Conservation (phyloP, 2,113 vertebrate species). For the Lepus americanus region DNA sequence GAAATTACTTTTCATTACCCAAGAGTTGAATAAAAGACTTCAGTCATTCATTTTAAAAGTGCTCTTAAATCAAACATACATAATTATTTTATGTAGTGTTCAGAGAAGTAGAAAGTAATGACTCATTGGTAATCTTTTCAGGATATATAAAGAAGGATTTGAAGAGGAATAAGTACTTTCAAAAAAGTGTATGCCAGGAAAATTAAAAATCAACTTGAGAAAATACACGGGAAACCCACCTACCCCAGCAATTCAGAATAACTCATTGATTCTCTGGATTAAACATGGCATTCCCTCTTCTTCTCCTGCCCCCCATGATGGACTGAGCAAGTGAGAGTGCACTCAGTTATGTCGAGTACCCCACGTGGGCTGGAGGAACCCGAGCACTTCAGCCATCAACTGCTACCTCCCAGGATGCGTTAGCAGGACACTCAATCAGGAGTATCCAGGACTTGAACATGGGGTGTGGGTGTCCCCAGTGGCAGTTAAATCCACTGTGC, state of each 20-base stretch:
- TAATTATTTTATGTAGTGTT: slow-evolving; percentile 53
- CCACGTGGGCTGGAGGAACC: too few species aligned
- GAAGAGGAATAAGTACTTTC: not conserved
- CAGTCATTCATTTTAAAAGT: not conserved
- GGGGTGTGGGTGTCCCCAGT: too few species aligned
- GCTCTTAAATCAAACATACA: slow-evolving; percentile 55
- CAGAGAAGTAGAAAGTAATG: slow-evolving; percentile 58
- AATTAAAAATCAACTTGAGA: slow-evolving; percentile 45
- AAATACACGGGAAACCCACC: not conserved
- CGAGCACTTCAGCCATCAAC: too few species aligned
- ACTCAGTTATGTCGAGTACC: not conserved
- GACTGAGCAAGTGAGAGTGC: not conserved
- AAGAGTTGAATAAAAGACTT: slow-evolving; percentile 55
- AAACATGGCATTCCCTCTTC: not conserved
- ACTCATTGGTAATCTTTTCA: slow-evolving; percentile 45
- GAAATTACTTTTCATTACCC: slow-evolving; percentile 56
- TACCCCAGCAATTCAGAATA: not conserved
- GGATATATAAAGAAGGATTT: slow-evolving; percentile 35
- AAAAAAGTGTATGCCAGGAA: slow-evolving; percentile 38
- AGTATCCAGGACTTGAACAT: too few species aligned
- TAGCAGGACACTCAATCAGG: too few species aligned
- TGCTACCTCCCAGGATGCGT: too few species aligned
- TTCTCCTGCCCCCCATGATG: not conserved
- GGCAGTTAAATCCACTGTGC: too few species aligned
- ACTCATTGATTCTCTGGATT: not conserved